phyloP scores from a whole-genome alignment of 2,113 vertebrate genomes.

The Apodemus speciosus region DNA sequence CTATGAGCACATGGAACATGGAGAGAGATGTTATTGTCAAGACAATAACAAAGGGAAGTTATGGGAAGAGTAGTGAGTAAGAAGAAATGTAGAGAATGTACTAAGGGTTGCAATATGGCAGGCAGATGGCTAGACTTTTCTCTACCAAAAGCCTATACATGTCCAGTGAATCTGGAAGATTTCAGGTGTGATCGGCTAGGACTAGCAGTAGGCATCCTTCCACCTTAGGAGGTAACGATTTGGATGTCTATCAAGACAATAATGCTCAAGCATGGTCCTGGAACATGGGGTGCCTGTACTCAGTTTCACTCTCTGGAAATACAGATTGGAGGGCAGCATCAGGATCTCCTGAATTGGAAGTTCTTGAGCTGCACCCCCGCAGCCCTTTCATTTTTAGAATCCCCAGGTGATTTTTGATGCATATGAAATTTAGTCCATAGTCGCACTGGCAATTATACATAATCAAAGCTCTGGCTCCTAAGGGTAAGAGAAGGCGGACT shows the following conservation, averaged over 20 bases:
- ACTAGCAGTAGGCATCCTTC: not conserved
- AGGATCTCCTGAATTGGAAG: not conserved
- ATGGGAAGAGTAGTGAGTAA: too few species aligned
- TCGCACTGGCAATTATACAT: not conserved
- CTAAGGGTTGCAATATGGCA: not conserved
- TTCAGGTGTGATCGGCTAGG: not conserved
- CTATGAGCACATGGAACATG: too few species aligned
- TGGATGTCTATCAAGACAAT: not conserved
- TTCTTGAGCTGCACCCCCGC: not conserved
- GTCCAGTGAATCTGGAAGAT: not conserved
- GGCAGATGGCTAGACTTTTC: not conserved
- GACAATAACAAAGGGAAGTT: not conserved
- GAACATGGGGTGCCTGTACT: not conserved
- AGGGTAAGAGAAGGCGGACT: not conserved
- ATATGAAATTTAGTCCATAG: not conserved
- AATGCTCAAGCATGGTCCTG: not conserved
- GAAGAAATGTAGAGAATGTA: not conserved
- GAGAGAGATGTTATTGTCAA: too few species aligned
- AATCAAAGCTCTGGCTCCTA: not conserved
- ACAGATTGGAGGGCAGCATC: not conserved
- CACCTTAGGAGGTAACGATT: not conserved
- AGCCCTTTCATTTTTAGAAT: not conserved
- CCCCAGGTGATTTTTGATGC: not conserved
- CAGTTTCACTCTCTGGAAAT: not conserved
- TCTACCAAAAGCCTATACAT: not conserved